Percentiles rank a stretch among this genome's conserved stretches.
Evolutionary conservation across 2,888 invertebrate genomes (phyloP).

Genomic region (Spatulosminthurus flaviceps): DNA sequence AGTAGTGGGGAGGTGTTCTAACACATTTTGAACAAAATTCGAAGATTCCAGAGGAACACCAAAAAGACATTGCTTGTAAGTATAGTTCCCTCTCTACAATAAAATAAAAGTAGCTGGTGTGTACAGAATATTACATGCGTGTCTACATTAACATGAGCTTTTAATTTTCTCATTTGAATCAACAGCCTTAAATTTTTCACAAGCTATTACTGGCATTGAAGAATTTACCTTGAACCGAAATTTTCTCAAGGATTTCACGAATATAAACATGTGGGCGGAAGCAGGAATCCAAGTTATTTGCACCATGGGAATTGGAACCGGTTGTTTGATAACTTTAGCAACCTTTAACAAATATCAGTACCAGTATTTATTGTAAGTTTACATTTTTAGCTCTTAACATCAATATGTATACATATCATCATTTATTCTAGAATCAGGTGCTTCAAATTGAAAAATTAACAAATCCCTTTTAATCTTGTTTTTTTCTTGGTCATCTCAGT

Average conservation of each 20-base stretch:
- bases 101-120: too few species aligned
- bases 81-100: too few species aligned
- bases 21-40: too few species aligned
- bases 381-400: neutral
- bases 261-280: conserved; percentile 54
- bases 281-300: conserved; percentile 55
- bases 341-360: conserved; percentile 56
- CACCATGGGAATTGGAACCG: conserved; percentile 60
- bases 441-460: neutral
- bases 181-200: conserved; percentile 16
- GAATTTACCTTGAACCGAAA: neutral
- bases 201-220: conserved; percentile 23
- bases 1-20: too few species aligned
- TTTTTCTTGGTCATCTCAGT: too few species aligned
- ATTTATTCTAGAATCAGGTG: too few species aligned
- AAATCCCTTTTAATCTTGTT: conserved; percentile 20
- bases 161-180: neutral
- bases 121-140: too few species aligned
- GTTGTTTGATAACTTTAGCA: conserved; percentile 55
- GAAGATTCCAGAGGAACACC: too few species aligned
- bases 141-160: too few species aligned
- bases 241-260: neutral
- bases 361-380: conserved; percentile 50
- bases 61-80: too few species aligned
- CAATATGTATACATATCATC: neutral